Base-by-base conservation (phyloP, 2,888 invertebrate species). In the Horisme vitalbata region DNA sequence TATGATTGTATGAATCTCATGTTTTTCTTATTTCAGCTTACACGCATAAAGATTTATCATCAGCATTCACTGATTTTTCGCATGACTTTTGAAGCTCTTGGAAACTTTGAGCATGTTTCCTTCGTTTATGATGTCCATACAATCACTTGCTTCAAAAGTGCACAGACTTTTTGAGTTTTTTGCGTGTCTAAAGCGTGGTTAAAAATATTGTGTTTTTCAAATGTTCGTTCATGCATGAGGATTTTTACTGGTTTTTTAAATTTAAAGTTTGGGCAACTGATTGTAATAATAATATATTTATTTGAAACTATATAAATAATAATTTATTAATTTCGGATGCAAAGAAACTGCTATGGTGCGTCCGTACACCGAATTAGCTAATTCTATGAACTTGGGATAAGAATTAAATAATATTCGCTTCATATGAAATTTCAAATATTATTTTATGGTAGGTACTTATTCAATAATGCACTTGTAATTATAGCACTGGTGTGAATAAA, bases 41-140 rank as follows among this genome's bases (percentile, higher is more conserved):
- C 41, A 45, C 45, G 61, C 74, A 68, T 62, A 45, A 61, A 60
- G 58, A 62, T 54, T 60, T 26, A 5, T 60, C 63, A 61, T 61
- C 48, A 36, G 32, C 44, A 45, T 33, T 41, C 33, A 32, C 44
- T 52, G 54, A 44, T 38, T 57, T 61, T 57, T 58, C 70, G 80
- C 80, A 80, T 82, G 79, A 58, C 11, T 52, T 62, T 61, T 57
- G 41, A 44, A 50, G 47, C 61, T 66, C 57, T 57, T 35, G 31
- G 49, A 52, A 52, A 45, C 63, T 67, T 68, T 65, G 62, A 75
- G 87, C 85, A 86, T 85, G 84, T 83, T 79, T 82, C 81, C 80
- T 81, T 75, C 56, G 61, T 74, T 72, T 68, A 60, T 67, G 49
- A 52, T 44, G 24, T 44, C 45, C 66, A 64, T 80, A 75, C 73